Base-by-base conservation (phyloP, 2,113 vertebrate genomes). In the Axis porcinus region DNA sequence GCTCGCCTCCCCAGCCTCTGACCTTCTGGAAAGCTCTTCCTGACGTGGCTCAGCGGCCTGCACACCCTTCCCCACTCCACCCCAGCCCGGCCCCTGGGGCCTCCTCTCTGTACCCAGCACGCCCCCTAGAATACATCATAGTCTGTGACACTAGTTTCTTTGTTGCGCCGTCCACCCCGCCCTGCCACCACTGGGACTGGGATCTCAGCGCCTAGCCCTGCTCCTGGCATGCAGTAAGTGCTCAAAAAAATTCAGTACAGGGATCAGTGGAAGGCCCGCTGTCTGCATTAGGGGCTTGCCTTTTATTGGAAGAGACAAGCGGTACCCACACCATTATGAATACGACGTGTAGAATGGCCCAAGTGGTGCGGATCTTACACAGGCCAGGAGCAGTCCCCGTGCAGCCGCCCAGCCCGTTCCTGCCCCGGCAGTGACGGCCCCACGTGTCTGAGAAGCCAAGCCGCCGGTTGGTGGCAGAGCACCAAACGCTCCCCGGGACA, bases 11-110 rank as follows among this genome's bases (percentile, higher is more conserved):
- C 23, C 74, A 40, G 27, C 14, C 36, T 57, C 12, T 28, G 50
- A 14, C 21, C 23, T 74, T 70, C 76, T 28, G 28, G 21, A 91
- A 54, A 47, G 67, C 58, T 88, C 3, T 70, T 27, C 6, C 57
- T 40, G 10, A 28, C 17, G 2, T 1, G 40, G 43, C 11, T 1
- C 40, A 21, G 9, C 43, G 12, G 21, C 55, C 89, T 3, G 27
- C 27, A 67, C 62, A n/a, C 62, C 62, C 23, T 36, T 67, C 64
- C 62, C 62, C 62, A n/a, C 19, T 5, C 7, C 2, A n/a, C 33
- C 33, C 17, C 33, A 36, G 2, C 33, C 14, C 45, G 0, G 0
- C 17, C 40, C 70, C 36, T 5, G 0, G 17, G 17, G 6, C 30
- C 27, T 45, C 47, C 19, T 15, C 55, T 21, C 6, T 12, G 52